These are phyloP conservation scores for Lophotis ruficrista DNA, from an alignment of 2,113 vertebrate species.

Conservation along the genomic window DNA sequence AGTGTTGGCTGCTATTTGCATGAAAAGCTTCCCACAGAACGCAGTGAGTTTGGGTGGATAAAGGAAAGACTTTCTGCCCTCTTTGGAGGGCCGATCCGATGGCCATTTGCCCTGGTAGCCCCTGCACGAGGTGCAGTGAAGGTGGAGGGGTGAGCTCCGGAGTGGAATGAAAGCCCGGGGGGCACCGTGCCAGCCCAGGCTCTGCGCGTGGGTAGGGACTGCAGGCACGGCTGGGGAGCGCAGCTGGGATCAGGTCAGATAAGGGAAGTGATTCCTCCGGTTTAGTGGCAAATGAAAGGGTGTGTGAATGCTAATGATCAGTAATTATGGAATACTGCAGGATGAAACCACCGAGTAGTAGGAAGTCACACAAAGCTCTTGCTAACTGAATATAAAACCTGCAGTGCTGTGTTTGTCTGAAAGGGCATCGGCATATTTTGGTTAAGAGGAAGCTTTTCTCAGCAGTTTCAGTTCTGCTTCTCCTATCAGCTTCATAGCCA, in stretches of 20 bases:
- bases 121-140: neutral
- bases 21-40: neutral
- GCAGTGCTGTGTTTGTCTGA: neutral
- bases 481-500: neutral
- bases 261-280: neutral
- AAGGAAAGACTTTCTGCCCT: neutral
- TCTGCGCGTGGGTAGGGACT: neutral
- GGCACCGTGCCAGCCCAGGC: neutral
- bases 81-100: fast-evolving
- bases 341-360: neutral
- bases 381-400: neutral
- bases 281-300: neutral
- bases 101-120: neutral
- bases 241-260: neutral
- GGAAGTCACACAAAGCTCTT: neutral
- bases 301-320: neutral
- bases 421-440: neutral
- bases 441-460: neutral
- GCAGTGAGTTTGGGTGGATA: neutral
- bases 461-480: conserved; percentile 54
- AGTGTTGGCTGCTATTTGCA: neutral
- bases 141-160: neutral
- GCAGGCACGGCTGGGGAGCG: neutral
- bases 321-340: neutral
- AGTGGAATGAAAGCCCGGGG: fast-evolving